Conservation (phyloP, 1,140 invertebrate species). For the Temnothorax nylanderi region DNA sequence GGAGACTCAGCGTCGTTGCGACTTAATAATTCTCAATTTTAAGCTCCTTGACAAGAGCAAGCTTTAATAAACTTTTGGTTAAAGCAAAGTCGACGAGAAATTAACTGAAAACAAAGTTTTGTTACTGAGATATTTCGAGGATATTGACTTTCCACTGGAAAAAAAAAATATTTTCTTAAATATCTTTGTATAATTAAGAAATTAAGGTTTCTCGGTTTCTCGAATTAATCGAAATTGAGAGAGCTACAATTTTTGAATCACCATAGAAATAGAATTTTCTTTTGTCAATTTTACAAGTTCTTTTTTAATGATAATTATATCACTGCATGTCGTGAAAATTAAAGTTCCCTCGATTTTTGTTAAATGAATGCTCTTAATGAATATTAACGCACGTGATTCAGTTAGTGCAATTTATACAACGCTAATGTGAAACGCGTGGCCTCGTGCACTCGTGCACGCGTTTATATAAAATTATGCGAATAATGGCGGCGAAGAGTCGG, state of each 20-base stretch:
- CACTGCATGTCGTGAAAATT: neutral
- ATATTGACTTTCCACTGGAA: neutral
- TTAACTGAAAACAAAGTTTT: neutral
- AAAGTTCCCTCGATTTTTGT: conserved; percentile 16
- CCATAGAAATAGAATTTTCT: neutral
- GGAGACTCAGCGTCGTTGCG: neutral
- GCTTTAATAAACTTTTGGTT: neutral
- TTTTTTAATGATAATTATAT: neutral
- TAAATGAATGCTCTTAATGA: conserved; percentile 12
- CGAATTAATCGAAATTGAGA: neutral
- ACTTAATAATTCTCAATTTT: conserved; percentile 11
- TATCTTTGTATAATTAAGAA: neutral
- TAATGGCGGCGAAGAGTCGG: neutral
- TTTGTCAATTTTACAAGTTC: neutral
- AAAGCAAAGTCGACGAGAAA: neutral
- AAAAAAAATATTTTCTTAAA: neutral
- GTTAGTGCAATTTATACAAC: conserved; percentile 33
- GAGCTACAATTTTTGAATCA: neutral
- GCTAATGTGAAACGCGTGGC: conserved; percentile 2
- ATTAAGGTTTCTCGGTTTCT: neutral
- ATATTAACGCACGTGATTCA: conserved; percentile 26
- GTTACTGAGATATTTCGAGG: neutral
- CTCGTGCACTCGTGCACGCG: neutral
- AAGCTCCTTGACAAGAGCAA: neutral
- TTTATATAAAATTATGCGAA: conserved; percentile 41